Percentiles rank a stretch among this genome's conserved stretches.
These are phyloP conservation scores for Pogoniulus pusillus DNA, from an alignment of 2,797 vertebrate species.

Conservation along the genomic window DNA sequence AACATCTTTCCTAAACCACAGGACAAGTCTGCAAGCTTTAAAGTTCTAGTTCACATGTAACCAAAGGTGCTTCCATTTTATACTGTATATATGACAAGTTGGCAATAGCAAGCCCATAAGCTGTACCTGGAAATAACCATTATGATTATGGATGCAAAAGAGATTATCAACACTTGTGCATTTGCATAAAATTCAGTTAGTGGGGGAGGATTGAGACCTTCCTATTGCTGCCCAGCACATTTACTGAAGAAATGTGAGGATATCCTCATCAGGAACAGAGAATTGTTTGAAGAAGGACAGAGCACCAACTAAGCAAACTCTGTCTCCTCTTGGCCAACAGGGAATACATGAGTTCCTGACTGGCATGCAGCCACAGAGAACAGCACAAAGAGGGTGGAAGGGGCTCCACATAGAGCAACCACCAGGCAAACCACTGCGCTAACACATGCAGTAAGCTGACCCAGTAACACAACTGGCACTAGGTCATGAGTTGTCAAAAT, in stretches of 20 bases:
- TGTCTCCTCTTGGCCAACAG: not conserved
- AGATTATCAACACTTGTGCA: not conserved
- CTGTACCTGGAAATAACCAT: not conserved
- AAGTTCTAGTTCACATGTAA: not conserved
- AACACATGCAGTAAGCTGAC: fast-evolving
- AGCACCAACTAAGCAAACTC: not conserved
- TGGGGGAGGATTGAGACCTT: not conserved
- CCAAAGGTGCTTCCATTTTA: not conserved
- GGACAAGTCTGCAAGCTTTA: not conserved
- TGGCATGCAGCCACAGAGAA: fast-evolving
- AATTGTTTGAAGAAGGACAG: not conserved
- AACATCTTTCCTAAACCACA: not conserved
- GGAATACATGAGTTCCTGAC: not conserved
- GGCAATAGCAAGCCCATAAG: not conserved
- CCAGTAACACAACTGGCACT: not conserved
- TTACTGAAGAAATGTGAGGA: not conserved
- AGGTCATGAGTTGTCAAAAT: not conserved
- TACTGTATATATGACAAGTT: not conserved
- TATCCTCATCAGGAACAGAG: not conserved
- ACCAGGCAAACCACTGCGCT: not conserved
- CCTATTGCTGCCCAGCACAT: not conserved
- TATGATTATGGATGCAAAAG: not conserved
- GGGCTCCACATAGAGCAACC: not conserved
- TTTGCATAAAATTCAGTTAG: not conserved
- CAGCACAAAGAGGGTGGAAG: not conserved